Conservation (phyloP, 1,140 invertebrate genomes). For the Branchinecta lindahli region DNA sequence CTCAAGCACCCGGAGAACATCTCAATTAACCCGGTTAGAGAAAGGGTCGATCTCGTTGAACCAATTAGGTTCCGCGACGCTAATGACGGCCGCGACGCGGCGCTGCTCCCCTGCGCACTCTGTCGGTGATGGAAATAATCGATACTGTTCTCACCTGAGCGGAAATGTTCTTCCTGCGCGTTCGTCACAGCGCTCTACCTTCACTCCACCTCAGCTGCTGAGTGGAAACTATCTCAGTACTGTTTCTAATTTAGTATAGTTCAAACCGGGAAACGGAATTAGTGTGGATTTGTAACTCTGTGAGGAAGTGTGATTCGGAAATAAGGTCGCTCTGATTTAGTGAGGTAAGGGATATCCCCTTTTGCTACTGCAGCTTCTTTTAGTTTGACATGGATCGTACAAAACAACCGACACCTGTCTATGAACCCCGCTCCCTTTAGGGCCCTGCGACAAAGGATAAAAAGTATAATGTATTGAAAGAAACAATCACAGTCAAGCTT, state of each 20-base stretch:
- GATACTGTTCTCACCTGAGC: background rate
- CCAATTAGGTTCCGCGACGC: background rate
- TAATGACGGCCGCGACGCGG: background rate
- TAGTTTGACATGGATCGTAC: no score
- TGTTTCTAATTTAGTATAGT: constrained; percentile 9
- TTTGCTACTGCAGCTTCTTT: no score
- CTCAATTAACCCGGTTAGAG: background rate
- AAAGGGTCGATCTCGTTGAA: background rate
- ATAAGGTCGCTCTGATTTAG: no score
- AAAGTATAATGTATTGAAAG: no score
- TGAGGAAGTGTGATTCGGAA: no score
- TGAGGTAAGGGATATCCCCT: no score
- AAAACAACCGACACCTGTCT: no score
- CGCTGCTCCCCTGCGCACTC: background rate
- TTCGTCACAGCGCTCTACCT: background rate
- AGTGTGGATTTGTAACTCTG: no score
- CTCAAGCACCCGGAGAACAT: no score
- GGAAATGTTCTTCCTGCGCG: background rate
- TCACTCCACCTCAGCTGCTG: background rate
- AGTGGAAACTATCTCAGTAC: background rate
- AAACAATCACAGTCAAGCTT: no score
- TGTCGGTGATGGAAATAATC: background rate
- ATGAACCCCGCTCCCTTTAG: no score
- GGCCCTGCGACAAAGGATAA: no score
- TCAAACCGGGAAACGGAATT: background rate